Evolutionary conservation across 1,140 invertebrate species (phyloP).

Genomic region (Eupristina koningsbergeri): DNA sequence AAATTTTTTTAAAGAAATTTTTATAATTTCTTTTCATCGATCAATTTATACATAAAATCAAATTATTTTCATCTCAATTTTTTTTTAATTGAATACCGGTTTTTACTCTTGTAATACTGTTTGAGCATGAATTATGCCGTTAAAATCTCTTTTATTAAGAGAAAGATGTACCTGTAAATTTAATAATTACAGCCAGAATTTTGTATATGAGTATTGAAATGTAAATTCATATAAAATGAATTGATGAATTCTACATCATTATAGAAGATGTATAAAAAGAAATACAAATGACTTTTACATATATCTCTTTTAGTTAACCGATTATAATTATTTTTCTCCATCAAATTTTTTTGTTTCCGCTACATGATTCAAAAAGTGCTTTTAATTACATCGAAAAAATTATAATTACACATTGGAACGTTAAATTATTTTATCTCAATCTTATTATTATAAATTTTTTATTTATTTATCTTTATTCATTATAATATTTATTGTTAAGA

Average conservation of each 20-base stretch:
- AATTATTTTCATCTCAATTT: background rate
- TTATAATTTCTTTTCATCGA: background rate
- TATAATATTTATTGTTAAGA: too few relatives aligned
- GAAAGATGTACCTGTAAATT: conserved; percentile 55
- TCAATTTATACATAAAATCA: conserved; percentile 11
- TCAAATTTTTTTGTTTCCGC: conserved; percentile 45
- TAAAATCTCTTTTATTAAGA: conserved; percentile 54
- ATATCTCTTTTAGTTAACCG: conserved; percentile 52
- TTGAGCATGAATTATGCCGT: background rate
- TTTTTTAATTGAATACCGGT: background rate
- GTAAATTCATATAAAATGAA: conserved; percentile 66
- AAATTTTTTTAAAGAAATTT: too few relatives aligned
- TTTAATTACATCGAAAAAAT: too few relatives aligned
- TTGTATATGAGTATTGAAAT: conserved; percentile 66
- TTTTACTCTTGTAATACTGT: background rate
- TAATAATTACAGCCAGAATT: conserved; percentile 68
- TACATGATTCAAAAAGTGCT: too few relatives aligned
- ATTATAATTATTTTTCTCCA: conserved; percentile 70
- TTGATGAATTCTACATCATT: conserved; percentile 47
- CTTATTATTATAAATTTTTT: too few relatives aligned
- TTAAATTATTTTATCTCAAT: too few relatives aligned
- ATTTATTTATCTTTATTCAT: too few relatives aligned
- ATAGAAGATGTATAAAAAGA: conserved; percentile 48
- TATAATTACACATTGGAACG: too few relatives aligned
- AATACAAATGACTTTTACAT: background rate